Evolutionary conservation across 2,888 invertebrate genomes (phyloP).

Genomic region (Drosophila subsilvestris): DNA sequence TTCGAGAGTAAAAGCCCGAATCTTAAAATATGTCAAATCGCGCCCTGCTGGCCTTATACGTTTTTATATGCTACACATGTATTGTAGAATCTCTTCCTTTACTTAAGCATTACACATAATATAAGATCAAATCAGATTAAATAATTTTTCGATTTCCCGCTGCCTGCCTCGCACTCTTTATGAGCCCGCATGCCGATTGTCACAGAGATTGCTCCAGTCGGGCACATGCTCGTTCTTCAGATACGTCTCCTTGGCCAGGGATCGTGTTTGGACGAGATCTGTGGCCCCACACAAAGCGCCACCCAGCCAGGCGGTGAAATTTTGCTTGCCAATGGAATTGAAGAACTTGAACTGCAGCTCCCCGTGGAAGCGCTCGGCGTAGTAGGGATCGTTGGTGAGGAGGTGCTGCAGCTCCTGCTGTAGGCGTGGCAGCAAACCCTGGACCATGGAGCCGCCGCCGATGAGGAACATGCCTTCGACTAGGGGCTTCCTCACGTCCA

Average conservation of each 20-base stretch:
- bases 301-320: slow-evolving; percentile 94
- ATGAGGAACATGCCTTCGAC: slow-evolving; percentile 93
- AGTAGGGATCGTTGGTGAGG: slow-evolving; percentile 86
- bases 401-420: slow-evolving; percentile 90
- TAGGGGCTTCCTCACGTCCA: slow-evolving; percentile 91
- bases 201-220: slow-evolving; percentile 89
- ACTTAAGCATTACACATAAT: neutral
- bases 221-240: slow-evolving; percentile 88
- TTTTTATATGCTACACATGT: too few relatives aligned
- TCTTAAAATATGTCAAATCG: too few relatives aligned
- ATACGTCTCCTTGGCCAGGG: slow-evolving; percentile 90
- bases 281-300: slow-evolving; percentile 92
- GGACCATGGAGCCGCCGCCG: slow-evolving; percentile 93
- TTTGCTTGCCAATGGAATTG: slow-evolving; percentile 90
- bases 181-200: slow-evolving; percentile 77
- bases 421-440: slow-evolving; percentile 92
- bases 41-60: neutral
- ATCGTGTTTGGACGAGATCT: slow-evolving; percentile 89
- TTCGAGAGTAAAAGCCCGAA: too few relatives aligned
- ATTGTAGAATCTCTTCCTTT: neutral
- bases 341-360: slow-evolving; percentile 90
- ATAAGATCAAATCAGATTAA: neutral
- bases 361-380: slow-evolving; percentile 86
- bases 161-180: slow-evolving; percentile 6
- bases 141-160: neutral